These are phyloP conservation scores for Pseudotriccus pelzelni DNA, from an alignment of 2,797 vertebrate genomes.

Conservation along the genomic window DNA sequence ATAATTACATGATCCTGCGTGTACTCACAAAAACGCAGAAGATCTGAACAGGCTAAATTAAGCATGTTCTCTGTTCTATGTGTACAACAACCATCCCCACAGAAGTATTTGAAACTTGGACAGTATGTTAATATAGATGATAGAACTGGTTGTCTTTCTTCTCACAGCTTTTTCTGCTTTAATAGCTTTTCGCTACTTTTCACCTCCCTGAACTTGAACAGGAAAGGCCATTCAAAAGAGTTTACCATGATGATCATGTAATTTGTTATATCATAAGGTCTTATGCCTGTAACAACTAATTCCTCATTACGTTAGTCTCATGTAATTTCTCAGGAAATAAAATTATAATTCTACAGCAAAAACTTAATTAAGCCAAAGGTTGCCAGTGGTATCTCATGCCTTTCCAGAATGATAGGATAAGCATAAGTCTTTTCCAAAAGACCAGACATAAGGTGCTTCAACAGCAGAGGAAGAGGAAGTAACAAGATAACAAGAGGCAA, in stretches of 20 bases:
- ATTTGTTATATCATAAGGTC: conserved; percentile 4
- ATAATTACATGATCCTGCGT: neutral
- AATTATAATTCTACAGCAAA: conserved; percentile 24
- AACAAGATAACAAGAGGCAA: neutral
- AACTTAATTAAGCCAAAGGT: conserved; percentile 22
- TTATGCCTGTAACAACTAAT: conserved; percentile 22
- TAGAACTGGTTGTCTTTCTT: neutral
- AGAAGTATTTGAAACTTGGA: neutral
- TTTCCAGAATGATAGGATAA: neutral
- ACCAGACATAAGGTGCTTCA: neutral
- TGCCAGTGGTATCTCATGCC: neutral
- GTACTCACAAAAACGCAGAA: neutral
- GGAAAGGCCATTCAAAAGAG: neutral
- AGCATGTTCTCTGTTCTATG: neutral
- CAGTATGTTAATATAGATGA: neutral
- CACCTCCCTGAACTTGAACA: neutral
- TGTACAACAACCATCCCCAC: accelerated
- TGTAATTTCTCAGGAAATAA: conserved; percentile 56
- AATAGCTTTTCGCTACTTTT: neutral
- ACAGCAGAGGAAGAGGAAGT: neutral
- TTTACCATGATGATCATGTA: neutral
- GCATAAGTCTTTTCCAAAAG: neutral
- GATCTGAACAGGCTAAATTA: neutral
- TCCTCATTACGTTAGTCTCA: conserved; percentile 35
- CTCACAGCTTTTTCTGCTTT: neutral